Base-by-base conservation (phyloP, 2,888 invertebrate species). In the Dione vanillae region DNA sequence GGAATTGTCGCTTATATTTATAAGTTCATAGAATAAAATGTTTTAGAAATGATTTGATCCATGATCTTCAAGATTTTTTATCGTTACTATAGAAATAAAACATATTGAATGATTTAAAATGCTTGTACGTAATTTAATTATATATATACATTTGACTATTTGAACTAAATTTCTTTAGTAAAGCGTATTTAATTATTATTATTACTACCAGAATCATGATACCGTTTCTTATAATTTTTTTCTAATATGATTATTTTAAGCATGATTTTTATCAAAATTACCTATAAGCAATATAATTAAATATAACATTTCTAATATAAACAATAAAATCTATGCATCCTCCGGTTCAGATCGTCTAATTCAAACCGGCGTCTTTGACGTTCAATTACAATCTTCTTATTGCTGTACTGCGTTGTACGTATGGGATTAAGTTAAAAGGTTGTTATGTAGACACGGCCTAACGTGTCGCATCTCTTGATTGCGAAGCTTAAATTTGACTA, bases 361-460 rank as follows among this genome's bases (percentile, higher is more conserved):
- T 74, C 74, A 72, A 75, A 69, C 77, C 86, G 88, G 86, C 82
- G 71, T 79, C 87, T 89, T 89, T 90, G 89, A 89, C 83, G 82
- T 84, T 83, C 87, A 89, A 88, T 91, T 88, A 90, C 88, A 85
- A 87, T 84, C 84, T 87, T 86, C 88, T 90, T 90, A 90, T 86
- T 86, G 78, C 80, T 79, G 75, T 79, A 82, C 80, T 79, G 56
- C 79, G 74, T 79, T 82, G 81, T 81, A 80, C 79, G 79, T 80
- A 86, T 84, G 83, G 87, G 90, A 88, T 91, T 91, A 90, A 79
- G 78, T 84, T 88, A 89, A 91, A 87, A 90, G 87, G 86, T 82
- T 84, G 86, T 90, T 87, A 90, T 87, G 86, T 87, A 84, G 85
- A 90, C 87, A 86, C 84, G 83, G 83, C 78, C 82, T 85, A 82